Evolutionary conservation across 1,140 invertebrate species (phyloP).

Genomic region (Coelopa frigida): DNA sequence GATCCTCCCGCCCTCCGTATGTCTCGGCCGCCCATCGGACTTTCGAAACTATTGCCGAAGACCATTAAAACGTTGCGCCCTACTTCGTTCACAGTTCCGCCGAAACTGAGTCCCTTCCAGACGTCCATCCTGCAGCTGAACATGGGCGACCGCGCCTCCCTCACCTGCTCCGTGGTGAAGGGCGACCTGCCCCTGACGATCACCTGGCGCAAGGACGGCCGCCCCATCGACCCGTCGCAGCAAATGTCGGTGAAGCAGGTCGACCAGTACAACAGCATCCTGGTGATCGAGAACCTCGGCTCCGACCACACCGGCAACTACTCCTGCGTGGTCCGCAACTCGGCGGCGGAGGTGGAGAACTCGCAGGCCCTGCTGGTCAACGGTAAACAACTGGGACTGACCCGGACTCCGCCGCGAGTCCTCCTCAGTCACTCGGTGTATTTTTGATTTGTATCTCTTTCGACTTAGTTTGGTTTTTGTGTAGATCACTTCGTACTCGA

Average conservation of each 20-base stretch:
- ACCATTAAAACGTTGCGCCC: no score
- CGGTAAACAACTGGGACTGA: slow-evolving; percentile 57
- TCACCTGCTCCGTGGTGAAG: slow-evolving; percentile 70
- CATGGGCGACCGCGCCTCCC: slow-evolving; percentile 66
- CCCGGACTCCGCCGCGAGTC: no score
- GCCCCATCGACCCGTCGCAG: slow-evolving; percentile 55
- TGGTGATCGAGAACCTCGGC: slow-evolving; percentile 70
- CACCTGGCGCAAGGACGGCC: slow-evolving; percentile 68
- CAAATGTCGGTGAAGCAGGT: slow-evolving; percentile 62
- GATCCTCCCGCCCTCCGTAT: no score
- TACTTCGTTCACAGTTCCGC: slow-evolving; percentile 60
- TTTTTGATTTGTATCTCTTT: not conserved
- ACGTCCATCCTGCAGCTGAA: slow-evolving; percentile 62
- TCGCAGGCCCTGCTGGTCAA: slow-evolving; percentile 70
- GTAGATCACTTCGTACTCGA: no score
- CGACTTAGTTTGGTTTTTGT: not conserved
- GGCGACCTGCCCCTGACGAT: slow-evolving; percentile 70
- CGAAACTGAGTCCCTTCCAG: slow-evolving; percentile 72
- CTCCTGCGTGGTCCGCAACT: slow-evolving; percentile 64
- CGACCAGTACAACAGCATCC: slow-evolving; percentile 69
- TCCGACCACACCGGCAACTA: slow-evolving; percentile 72
- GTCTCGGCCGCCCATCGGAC: no score
- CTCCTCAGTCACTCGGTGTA: no score
- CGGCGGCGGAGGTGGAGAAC: slow-evolving; percentile 63
- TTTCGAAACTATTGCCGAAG: no score